Evolutionary conservation across 2,113 vertebrate genomes (phyloP).

Genomic region (Albula glossodonta): DNA sequence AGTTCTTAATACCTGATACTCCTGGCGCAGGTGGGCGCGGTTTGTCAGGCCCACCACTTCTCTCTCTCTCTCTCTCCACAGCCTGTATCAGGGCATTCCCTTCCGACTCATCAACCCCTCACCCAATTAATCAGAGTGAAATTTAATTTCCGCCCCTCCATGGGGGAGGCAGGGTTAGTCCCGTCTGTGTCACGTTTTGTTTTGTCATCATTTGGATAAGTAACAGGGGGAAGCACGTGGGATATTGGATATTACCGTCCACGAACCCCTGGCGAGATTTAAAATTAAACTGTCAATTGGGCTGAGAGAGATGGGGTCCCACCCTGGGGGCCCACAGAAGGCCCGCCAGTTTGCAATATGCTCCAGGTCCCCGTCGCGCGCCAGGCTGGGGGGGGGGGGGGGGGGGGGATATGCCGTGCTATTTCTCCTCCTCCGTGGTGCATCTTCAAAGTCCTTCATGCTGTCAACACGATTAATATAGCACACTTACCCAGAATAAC

Average conservation of each 20-base stretch:
- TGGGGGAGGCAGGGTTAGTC: slow-evolving; percentile 14
- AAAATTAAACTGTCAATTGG: slow-evolving; percentile 39
- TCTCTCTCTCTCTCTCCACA: not conserved
- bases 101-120: slow-evolving; percentile 23
- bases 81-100: slow-evolving; percentile 9
- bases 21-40: not conserved
- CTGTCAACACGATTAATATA: not conserved
- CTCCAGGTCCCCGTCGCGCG: not conserved
- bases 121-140: slow-evolving; percentile 36
- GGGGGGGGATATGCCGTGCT: no score
- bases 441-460: not conserved
- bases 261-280: slow-evolving; percentile 29
- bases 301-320: slow-evolving; percentile 3
- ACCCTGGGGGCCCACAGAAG: not conserved
- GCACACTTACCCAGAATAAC: not conserved
- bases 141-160: slow-evolving; percentile 33
- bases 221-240: not conserved
- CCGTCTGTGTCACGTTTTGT: not conserved
- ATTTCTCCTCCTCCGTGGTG: no score
- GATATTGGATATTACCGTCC: slow-evolving; percentile 29
- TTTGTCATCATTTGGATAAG: slow-evolving; percentile 25
- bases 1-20: not conserved
- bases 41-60: not conserved
- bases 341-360: not conserved
- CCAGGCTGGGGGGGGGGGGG: no score